phyloP scores from a whole-genome alignment of 1,140 invertebrate genomes.

The Aphaenogaster floridana region DNA sequence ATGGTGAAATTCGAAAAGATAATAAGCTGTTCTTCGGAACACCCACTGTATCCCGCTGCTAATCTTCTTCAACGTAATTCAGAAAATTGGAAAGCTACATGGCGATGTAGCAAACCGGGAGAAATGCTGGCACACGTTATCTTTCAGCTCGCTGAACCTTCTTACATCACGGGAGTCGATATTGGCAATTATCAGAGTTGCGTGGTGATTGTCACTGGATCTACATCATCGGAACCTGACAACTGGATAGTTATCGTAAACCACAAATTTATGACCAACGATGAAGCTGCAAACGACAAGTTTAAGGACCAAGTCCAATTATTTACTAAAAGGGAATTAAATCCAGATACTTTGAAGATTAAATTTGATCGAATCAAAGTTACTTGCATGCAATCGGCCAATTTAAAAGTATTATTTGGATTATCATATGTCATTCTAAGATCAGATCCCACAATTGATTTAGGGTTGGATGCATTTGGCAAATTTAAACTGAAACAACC shows the following conservation, averaged over 20 bases:
- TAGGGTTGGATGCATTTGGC: conserved; percentile 83
- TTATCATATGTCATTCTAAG: conserved; percentile 80
- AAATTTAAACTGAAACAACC: conserved; percentile 82
- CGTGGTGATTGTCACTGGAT: conserved; percentile 82
- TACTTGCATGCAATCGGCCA: conserved; percentile 85
- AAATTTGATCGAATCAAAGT: conserved; percentile 85
- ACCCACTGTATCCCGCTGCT: conserved; percentile 80
- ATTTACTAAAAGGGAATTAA: conserved; percentile 84
- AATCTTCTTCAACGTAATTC: conserved; percentile 81
- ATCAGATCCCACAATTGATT: conserved; percentile 81
- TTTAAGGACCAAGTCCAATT: conserved; percentile 84
- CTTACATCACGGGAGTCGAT: conserved; percentile 83
- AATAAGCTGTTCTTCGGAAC: conserved; percentile 84
- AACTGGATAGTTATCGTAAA: conserved; percentile 83
- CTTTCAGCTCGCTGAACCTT: conserved; percentile 81
- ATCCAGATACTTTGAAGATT: conserved; percentile 78
- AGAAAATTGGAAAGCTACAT: conserved; percentile 73
- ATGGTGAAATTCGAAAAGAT: conserved; percentile 83
- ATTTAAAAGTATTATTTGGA: conserved; percentile 83
- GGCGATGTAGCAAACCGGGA: conserved; percentile 84
- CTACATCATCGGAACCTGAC: conserved; percentile 81
- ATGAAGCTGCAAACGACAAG: conserved; percentile 82
- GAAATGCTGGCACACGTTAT: conserved; percentile 81
- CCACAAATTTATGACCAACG: conserved; percentile 83
- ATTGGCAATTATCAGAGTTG: conserved; percentile 84